Evolutionary conservation across 2,797 vertebrate species (phyloP), one percentile per base, ranked within the genome.

Genomic region (Scleropages formosus): DNA sequence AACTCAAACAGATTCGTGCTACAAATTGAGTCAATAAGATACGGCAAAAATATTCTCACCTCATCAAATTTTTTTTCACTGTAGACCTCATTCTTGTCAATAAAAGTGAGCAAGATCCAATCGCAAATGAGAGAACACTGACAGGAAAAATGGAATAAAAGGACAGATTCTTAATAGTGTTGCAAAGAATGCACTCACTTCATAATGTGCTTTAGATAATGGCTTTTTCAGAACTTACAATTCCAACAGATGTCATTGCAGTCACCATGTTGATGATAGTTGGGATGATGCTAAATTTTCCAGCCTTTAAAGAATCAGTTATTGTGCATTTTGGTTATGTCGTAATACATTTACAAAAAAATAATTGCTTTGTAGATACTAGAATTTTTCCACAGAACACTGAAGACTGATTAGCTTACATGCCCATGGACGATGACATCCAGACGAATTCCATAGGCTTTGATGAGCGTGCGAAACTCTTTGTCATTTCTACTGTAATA

Each of bases 61-160:
- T 95, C 91, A 80, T 97, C 95, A 73, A 95, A 97, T 85, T 96
- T 98, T 83, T 89, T 93, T 0, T 92, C 87, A 67, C 95, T 96
- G 90, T 95, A 97, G 72, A 93, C 77, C 78, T 94, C 92, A 76
- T 96, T 90, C 85, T 95, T 96, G 84, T 97, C 96, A 80, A 97
- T 95, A 87, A 96, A 96, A 0, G 94, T 96, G 81, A 98, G 85
- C 91, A 98, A 89, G 84, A 98, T 95, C 96, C 96, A 97, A 84
- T 98, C 96, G 8, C 96, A 98, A 77, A 98, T 89, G 27, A 96
- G 93, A 27, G 94, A 94, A 26, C 94, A 96, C 95, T 96, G n/a
- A 80, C 67, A 7, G 6, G 24, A 24, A 9, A 68, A 11, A 11
- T 22, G 63, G n/a, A 24, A n/a, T n/a, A n/a, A 0, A 75, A 44